A percentile compares a stretch with the other conserved stretches of the same genome.
These are phyloP conservation scores for Tuberolachnus salignus DNA, from an alignment of 2,888 invertebrate genomes.

Conservation along the genomic window DNA sequence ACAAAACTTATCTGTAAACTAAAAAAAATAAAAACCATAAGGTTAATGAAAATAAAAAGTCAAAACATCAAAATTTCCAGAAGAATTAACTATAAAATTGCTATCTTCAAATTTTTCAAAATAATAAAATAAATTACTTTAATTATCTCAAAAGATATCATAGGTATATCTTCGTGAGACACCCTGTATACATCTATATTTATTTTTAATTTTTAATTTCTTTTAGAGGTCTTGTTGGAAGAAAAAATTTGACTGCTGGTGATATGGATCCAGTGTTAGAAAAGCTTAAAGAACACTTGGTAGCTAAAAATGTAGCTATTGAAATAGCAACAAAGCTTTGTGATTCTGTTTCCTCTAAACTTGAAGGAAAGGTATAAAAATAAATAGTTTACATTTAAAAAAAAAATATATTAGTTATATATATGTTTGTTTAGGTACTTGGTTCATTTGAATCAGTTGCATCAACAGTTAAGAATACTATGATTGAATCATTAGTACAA, in stretches of 20 bases:
- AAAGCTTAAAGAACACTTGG: constrained; percentile 93
- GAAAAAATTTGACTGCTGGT: constrained; percentile 80
- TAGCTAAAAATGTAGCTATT: constrained; percentile 95
- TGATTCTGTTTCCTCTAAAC: constrained; percentile 85
- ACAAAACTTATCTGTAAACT: neutral
- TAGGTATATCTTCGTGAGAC: too few relatives aligned
- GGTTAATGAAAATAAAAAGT: too few relatives aligned
- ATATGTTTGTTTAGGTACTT: constrained; percentile 67
- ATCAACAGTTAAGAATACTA: constrained; percentile 81
- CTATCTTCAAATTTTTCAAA: too few relatives aligned
- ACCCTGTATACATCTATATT: constrained; percentile 17
- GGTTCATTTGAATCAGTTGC: constrained; percentile 96
- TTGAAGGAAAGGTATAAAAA: constrained; percentile 79
- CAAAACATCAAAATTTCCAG: too few relatives aligned
- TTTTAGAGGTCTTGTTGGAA: constrained; percentile 77
- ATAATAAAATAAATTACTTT: too few relatives aligned
- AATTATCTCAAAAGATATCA: too few relatives aligned
- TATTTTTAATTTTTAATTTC: constrained; percentile 45
- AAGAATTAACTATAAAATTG: too few relatives aligned
- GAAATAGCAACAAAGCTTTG: constrained; percentile 94
- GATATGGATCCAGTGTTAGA: constrained; percentile 88
- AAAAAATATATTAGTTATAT: constrained; percentile 29
- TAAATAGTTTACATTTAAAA: neutral
- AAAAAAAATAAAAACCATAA: neutral
- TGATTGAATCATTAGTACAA: constrained; percentile 90